Evolutionary conservation across 2,797 vertebrate genomes (phyloP).

Genomic region (Cyclopterus lumpus): DNA sequence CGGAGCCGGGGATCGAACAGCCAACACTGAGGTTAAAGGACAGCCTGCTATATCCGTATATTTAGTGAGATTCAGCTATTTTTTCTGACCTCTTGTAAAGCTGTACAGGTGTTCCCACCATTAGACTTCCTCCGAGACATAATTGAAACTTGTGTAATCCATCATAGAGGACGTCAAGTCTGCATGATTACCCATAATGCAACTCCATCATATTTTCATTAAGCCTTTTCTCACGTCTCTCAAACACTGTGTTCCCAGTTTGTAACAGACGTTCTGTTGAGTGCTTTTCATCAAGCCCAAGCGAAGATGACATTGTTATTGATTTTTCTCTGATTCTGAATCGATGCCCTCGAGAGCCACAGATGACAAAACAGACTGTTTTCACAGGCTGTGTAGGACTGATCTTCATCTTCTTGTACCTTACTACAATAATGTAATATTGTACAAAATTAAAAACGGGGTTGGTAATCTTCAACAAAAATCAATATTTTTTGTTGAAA

Average conservation of each 20-base stretch:
- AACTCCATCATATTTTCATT: background rate
- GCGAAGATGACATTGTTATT: background rate
- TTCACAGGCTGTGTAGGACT: background rate
- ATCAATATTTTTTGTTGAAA: background rate
- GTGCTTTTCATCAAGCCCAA: too few relatives aligned
- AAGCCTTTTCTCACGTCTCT: background rate
- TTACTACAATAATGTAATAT: background rate
- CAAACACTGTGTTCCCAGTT: background rate
- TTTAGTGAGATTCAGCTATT: background rate
- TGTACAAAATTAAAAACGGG: background rate
- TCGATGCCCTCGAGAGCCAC: background rate
- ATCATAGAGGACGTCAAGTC: background rate
- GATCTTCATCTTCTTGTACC: background rate
- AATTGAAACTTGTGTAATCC: background rate
- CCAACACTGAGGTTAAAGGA: background rate
- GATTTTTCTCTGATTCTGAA: background rate
- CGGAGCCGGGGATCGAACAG: too few relatives aligned
- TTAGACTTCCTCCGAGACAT: background rate
- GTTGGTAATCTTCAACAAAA: background rate
- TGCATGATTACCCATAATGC: background rate
- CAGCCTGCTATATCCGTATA: too few relatives aligned
- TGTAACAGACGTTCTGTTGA: background rate
- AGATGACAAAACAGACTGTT: background rate
- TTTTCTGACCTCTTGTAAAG: background rate
- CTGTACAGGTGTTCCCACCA: background rate